Percentiles rank a stretch among this genome's conserved stretches.
Evolutionary conservation across 2,797 vertebrate genomes (phyloP).

Genomic region (Enteromius treurensis): DNA sequence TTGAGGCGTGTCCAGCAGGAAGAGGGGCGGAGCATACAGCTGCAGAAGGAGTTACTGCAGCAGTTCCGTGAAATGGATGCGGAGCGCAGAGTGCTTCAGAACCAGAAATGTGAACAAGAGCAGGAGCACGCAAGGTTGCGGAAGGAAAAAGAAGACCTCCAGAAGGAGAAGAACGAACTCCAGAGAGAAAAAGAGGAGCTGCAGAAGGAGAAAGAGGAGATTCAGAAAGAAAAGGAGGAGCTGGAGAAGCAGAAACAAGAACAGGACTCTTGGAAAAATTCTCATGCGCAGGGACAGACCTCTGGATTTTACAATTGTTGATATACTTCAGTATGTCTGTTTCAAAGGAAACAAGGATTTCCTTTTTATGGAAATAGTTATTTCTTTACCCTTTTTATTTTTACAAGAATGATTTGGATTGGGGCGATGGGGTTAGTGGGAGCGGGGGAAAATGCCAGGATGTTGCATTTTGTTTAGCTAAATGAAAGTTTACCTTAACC

Average conservation of each 20-base stretch:
- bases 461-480: slow-evolving; percentile 38
- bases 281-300: slow-evolving; percentile 53
- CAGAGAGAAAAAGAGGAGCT: slow-evolving; percentile 63
- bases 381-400: slow-evolving; percentile 40
- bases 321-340: slow-evolving; percentile 26
- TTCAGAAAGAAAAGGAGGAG: slow-evolving; percentile 37
- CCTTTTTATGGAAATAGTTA: slow-evolving; percentile 52
- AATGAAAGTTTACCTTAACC: slow-evolving; percentile 28
- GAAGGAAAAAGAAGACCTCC: slow-evolving; percentile 69
- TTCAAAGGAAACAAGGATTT: slow-evolving; percentile 49
- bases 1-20: slow-evolving; percentile 74
- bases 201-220: slow-evolving; percentile 50
- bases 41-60: slow-evolving; percentile 75
- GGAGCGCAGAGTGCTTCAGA: slow-evolving; percentile 70
- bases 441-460: neutral
- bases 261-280: slow-evolving; percentile 48
- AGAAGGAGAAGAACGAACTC: slow-evolving; percentile 67
- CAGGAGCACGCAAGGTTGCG: slow-evolving; percentile 69
- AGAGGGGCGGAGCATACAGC: slow-evolving; percentile 73
- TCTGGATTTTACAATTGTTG: slow-evolving; percentile 57
- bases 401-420: slow-evolving; percentile 35
- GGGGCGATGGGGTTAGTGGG: slow-evolving; percentile 6
- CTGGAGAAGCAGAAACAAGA: slow-evolving; percentile 59
- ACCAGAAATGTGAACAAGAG: slow-evolving; percentile 71
- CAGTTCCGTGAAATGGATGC: slow-evolving; percentile 70